These are phyloP conservation scores for Odocoileus virginianus DNA, from an alignment of 2,113 vertebrate species.

Conservation along the genomic window DNA sequence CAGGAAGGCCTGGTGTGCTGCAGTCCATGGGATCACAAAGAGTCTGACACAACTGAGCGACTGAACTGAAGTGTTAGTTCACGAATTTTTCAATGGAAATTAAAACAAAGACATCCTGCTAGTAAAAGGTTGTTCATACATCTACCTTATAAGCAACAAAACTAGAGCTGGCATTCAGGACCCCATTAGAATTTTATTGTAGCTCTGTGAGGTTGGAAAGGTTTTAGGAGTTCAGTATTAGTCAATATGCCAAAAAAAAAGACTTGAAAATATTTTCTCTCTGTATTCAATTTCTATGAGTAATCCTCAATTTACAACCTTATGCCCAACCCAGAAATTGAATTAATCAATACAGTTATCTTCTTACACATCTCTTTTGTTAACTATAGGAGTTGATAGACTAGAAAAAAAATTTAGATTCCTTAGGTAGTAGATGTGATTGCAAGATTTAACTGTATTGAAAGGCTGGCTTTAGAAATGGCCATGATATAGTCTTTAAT, in stretches of 20 bases:
- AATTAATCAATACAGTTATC: slow-evolving; percentile 70
- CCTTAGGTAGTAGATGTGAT: not conserved
- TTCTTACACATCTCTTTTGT: slow-evolving; percentile 49
- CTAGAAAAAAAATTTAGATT: slow-evolving; percentile 33
- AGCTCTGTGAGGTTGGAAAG: slow-evolving; percentile 64
- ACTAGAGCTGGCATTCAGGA: slow-evolving; percentile 60
- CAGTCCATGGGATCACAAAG: not conserved
- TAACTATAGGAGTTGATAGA: slow-evolving; percentile 22
- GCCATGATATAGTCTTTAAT: not conserved
- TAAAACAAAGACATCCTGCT: slow-evolving; percentile 52
- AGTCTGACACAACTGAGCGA: not conserved
- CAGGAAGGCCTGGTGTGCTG: not conserved
- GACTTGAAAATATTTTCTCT: slow-evolving; percentile 57
- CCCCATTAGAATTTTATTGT: slow-evolving; percentile 69
- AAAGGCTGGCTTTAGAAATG: not conserved
- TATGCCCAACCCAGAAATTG: slow-evolving; percentile 52
- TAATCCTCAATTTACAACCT: slow-evolving; percentile 67
- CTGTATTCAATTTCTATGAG: slow-evolving; percentile 68
- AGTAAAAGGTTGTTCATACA: slow-evolving; percentile 51
- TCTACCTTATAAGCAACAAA: slow-evolving; percentile 48
- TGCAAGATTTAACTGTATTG: not conserved
- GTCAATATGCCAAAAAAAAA: slow-evolving; percentile 9
- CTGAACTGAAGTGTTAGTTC: not conserved
- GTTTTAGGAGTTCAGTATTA: slow-evolving; percentile 73
- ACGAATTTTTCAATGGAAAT: slow-evolving; percentile 31